These are phyloP conservation scores for Stegodyphus mimosarum DNA, from an alignment of 1,140 invertebrate species.

Conservation along the genomic window DNA sequence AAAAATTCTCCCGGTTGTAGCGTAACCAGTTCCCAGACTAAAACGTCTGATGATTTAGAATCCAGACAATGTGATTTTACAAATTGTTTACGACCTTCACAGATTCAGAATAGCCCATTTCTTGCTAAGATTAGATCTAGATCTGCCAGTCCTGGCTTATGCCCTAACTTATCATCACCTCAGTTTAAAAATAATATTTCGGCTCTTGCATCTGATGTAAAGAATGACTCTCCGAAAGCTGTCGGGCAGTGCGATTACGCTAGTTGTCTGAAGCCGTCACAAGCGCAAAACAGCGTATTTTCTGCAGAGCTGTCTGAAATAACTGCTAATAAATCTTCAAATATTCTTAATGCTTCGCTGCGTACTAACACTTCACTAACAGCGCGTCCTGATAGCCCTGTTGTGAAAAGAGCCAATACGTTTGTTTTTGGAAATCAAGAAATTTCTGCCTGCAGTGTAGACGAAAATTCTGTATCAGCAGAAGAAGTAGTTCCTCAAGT, in stretches of 20 bases:
- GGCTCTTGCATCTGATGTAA: neutral
- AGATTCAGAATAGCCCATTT: slow-evolving; percentile 42
- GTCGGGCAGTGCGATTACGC: slow-evolving; percentile 36
- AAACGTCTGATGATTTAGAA: neutral
- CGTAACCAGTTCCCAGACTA: neutral
- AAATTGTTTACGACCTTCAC: slow-evolving; percentile 30
- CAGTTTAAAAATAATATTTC: neutral
- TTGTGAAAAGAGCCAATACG: neutral
- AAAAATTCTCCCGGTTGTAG: neutral
- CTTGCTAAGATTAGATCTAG: slow-evolving; percentile 25
- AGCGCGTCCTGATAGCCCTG: slow-evolving; percentile 1
- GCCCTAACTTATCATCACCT: neutral
- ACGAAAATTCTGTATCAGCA: neutral
- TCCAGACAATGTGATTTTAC: slow-evolving; percentile 16
- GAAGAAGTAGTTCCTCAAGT: neutral
- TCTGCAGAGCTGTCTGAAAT: slow-evolving; percentile 38
- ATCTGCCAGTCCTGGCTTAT: neutral
- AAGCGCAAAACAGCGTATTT: slow-evolving; percentile 41
- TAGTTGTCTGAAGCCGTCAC: slow-evolving; percentile 42
- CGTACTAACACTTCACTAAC: slow-evolving; percentile 21
- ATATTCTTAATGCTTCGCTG: neutral
- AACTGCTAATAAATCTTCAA: slow-evolving; percentile 16
- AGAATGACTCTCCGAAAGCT: neutral
- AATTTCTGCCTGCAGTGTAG: neutral
- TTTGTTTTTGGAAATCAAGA: neutral